Conservation (phyloP, 1,140 invertebrate genomes). For the Drosophila neocordata region DNA sequence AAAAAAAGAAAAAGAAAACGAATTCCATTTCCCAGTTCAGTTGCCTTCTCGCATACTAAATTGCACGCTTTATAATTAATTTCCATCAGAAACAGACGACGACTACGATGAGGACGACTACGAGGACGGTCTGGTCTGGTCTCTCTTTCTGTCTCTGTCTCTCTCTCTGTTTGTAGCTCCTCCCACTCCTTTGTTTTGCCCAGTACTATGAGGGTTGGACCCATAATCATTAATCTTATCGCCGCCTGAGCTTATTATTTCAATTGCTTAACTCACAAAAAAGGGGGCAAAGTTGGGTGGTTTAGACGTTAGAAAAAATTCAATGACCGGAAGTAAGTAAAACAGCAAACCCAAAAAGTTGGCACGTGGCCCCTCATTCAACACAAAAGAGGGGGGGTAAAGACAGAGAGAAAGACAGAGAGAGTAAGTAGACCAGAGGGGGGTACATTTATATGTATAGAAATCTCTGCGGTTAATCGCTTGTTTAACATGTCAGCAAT, state of each 20-base stretch:
- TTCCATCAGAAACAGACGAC: slow-evolving; percentile 82
- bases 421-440: background rate
- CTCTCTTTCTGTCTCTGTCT: background rate
- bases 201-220: slow-evolving; percentile 37
- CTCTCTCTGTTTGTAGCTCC: no score
- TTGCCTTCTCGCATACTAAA: slow-evolving; percentile 63
- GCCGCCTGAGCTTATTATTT: slow-evolving; percentile 83
- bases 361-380: slow-evolving; percentile 54
- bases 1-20: slow-evolving; percentile 20
- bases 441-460: slow-evolving; percentile 15
- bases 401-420: no score
- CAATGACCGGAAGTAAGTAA: slow-evolving; percentile 82
- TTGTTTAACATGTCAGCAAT: slow-evolving; percentile 78
- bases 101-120: slow-evolving; percentile 55
- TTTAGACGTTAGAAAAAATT: slow-evolving; percentile 55
- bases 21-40: slow-evolving; percentile 24
- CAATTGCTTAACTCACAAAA: slow-evolving; percentile 55
- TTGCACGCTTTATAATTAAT: slow-evolving; percentile 83
- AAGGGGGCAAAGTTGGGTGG: background rate
- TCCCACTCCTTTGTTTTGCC: background rate
- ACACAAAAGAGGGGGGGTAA: no score
- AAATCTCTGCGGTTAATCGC: slow-evolving; percentile 79
- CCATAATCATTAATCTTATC: slow-evolving; percentile 83
- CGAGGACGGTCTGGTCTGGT: slow-evolving; percentile 5
- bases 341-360: slow-evolving; percentile 61